Conservation (phyloP, 2,113 vertebrate genomes). For the Pituophis catenifer region DNA sequence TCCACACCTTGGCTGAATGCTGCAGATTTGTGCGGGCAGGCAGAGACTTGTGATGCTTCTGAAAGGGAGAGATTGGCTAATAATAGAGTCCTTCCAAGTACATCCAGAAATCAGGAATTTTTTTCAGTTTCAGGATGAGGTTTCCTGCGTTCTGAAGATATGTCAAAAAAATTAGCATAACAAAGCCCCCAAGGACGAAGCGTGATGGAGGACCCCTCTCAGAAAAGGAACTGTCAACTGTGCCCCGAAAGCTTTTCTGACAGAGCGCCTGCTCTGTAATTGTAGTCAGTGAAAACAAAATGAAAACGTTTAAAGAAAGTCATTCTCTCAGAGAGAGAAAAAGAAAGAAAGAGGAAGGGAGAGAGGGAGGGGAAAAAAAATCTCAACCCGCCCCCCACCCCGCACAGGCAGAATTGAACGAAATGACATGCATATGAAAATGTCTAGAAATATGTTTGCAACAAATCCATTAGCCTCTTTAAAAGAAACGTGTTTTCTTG, state of each 20-base stretch:
- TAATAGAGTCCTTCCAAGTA: neutral
- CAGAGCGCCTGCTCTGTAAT: neutral
- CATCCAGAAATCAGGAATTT: neutral
- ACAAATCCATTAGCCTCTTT: neutral
- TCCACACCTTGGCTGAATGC: neutral
- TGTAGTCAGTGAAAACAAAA: neutral
- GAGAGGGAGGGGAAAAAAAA: neutral
- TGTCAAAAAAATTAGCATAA: neutral
- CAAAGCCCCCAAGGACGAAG: neutral
- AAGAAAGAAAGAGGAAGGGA: neutral
- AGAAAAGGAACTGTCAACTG: neutral
- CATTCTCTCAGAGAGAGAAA: neutral
- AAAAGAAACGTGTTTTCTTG: neutral
- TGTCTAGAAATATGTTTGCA: neutral
- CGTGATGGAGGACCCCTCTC: neutral
- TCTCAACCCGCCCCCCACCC: neutral
- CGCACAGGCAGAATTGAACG: neutral
- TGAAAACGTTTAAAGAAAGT: neutral
- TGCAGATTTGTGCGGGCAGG: neutral
- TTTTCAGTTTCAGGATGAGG: neutral
- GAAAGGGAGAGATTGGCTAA: neutral
- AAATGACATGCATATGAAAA: neutral
- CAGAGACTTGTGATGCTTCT: neutral
- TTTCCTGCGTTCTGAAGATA: neutral
- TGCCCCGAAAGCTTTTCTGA: neutral